Evolutionary conservation across 2,797 vertebrate species (phyloP).

Genomic region (Corythornis leucogaster): DNA sequence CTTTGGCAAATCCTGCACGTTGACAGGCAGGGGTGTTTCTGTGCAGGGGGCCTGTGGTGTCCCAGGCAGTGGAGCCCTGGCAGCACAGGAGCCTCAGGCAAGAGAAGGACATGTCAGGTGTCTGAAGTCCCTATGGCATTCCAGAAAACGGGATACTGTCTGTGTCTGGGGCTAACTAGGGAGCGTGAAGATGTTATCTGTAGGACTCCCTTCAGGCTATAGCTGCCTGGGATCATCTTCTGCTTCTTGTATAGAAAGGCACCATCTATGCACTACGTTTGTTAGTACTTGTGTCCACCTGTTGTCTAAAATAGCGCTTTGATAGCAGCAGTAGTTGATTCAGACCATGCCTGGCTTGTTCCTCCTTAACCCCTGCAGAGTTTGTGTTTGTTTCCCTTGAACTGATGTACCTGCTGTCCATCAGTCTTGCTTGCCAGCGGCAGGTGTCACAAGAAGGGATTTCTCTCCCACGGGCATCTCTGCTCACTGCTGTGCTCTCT

Average conservation of each 20-base stretch:
- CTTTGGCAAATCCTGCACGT: background rate
- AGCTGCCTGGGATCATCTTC: background rate
- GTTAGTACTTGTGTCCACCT: background rate
- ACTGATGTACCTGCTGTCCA: background rate
- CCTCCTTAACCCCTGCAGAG: background rate
- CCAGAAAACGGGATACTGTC: background rate
- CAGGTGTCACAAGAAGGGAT: background rate
- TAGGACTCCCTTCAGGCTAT: background rate
- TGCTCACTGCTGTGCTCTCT: accelerated
- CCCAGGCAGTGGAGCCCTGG: background rate
- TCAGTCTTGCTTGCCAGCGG: background rate
- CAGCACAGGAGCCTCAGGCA: background rate
- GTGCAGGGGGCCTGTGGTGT: background rate
- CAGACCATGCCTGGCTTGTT: background rate
- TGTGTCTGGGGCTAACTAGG: background rate
- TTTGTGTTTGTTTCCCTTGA: background rate
- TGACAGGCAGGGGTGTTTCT: background rate
- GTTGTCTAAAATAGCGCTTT: background rate
- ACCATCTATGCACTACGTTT: background rate
- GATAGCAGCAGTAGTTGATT: background rate
- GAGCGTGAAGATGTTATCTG: background rate
- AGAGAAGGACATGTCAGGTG: background rate
- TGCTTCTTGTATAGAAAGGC: background rate
- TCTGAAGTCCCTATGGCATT: background rate
- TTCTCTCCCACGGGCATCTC: background rate